phyloP scores from a whole-genome alignment of 2,888 invertebrate genomes.

The Diarsia rubi region DNA sequence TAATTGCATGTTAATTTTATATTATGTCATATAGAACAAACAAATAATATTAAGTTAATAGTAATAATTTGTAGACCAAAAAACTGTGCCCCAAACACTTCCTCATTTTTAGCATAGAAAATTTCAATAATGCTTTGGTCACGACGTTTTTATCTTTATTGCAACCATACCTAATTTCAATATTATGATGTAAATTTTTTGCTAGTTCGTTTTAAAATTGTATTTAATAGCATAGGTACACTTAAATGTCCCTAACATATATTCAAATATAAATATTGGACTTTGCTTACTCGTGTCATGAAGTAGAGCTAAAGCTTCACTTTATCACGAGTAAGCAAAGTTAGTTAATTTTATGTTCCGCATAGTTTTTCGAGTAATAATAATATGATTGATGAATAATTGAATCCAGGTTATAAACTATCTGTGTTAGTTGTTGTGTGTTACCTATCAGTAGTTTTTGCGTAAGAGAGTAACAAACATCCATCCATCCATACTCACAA shows the following conservation, averaged over 20 bases:
- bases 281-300: not conserved
- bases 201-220: constrained; percentile 39
- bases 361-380: constrained; percentile 15
- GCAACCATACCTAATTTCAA: constrained; percentile 23
- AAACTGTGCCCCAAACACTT: constrained; percentile 53
- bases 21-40: constrained; percentile 15
- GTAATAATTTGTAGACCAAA: constrained; percentile 40
- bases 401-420: no score
- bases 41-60: constrained; percentile 27
- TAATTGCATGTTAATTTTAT: not conserved
- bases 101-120: constrained; percentile 59
- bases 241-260: constrained; percentile 25
- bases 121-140: constrained; percentile 40
- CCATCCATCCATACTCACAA: no score
- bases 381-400: not conserved
- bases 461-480: no score
- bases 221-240: constrained; percentile 14
- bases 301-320: not conserved
- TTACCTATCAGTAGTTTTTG: no score
- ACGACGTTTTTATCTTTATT: constrained; percentile 60
- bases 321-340: constrained; percentile 9
- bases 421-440: no score
- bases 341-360: constrained; percentile 5
- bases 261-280: constrained; percentile 22
- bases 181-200: constrained; percentile 51